Conservation (phyloP, 2,113 vertebrate genomes). For the Corydoras sp. region DNA sequence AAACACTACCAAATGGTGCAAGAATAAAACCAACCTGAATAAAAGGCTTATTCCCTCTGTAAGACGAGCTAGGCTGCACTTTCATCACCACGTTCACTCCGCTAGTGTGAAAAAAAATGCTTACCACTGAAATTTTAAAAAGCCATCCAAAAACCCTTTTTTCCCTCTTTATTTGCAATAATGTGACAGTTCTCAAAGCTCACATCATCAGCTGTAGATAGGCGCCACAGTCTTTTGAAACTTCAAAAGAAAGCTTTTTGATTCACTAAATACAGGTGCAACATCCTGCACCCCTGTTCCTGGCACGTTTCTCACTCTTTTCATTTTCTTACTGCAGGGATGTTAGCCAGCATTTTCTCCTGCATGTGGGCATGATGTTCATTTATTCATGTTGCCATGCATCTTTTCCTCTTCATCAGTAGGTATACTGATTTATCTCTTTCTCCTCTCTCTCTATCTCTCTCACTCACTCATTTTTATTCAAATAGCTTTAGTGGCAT, state of each 20-base stretch:
- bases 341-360: not conserved
- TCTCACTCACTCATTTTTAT: no score
- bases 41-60: constrained; percentile 11
- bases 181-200: constrained; percentile 6
- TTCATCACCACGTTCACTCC: constrained; percentile 27
- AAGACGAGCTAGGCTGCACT: constrained; percentile 13
- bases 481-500: no score
- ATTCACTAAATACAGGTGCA: constrained; percentile 22
- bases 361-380: constrained; percentile 51
- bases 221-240: constrained; percentile 33
- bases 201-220: constrained; percentile 20
- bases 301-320: constrained; percentile 9
- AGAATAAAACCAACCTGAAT: no score
- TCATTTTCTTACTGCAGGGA: constrained; percentile 19
- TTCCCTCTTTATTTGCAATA: constrained; percentile 17
- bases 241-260: constrained; percentile 36
- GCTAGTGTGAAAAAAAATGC: constrained; percentile 9
- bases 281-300: constrained; percentile 22
- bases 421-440: constrained; percentile 10
- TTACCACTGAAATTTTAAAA: constrained; percentile 27
- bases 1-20: not conserved
- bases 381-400: constrained; percentile 50
- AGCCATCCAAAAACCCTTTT: constrained; percentile 20
- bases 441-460: no score
- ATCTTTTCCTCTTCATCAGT: constrained; percentile 20